These are phyloP conservation scores for Camponotus fellah DNA, from an alignment of 2,888 invertebrate species.

Conservation along the genomic window DNA sequence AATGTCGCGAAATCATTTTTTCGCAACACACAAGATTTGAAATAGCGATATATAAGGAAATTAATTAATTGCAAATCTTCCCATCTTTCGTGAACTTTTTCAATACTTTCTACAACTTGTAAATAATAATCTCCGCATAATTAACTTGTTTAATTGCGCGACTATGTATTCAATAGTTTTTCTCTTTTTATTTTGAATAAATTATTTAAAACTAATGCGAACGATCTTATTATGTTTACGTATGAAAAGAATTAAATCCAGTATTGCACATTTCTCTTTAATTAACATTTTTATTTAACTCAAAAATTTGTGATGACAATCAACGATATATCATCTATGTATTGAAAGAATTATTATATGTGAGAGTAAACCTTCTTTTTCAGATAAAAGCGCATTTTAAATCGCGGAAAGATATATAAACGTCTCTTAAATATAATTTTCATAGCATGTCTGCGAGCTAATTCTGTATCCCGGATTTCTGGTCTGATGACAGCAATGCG, in stretches of 20 bases:
- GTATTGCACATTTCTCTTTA: background rate
- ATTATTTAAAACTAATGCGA: slow-evolving; percentile 23
- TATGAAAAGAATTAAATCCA: background rate
- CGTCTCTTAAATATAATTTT: slow-evolving; percentile 59
- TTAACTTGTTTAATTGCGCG: slow-evolving; percentile 24
- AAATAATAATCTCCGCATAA: background rate
- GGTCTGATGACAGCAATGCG: slow-evolving; percentile 79
- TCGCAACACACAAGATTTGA: background rate
- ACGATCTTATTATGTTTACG: background rate
- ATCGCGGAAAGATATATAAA: slow-evolving; percentile 38
- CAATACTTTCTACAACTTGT: slow-evolving; percentile 26
- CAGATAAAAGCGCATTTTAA: slow-evolving; percentile 22
- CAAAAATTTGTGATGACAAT: slow-evolving; percentile 11
- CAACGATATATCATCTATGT: slow-evolving; percentile 8
- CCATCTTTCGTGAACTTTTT: background rate
- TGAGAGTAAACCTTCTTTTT: background rate
- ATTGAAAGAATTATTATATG: slow-evolving; percentile 39
- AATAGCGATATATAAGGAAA: background rate
- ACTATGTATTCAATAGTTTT: background rate
- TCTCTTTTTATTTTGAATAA: background rate
- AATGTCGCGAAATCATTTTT: background rate
- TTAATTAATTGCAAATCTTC: slow-evolving; percentile 36
- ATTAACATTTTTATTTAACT: slow-evolving; percentile 21
- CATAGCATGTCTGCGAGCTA: slow-evolving; percentile 69
- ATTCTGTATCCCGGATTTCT: slow-evolving; percentile 83